Evolutionary conservation across 2,797 vertebrate genomes (phyloP), one percentile per base, ranked within the genome.

Genomic region (Hyperoplus immaculatus): DNA sequence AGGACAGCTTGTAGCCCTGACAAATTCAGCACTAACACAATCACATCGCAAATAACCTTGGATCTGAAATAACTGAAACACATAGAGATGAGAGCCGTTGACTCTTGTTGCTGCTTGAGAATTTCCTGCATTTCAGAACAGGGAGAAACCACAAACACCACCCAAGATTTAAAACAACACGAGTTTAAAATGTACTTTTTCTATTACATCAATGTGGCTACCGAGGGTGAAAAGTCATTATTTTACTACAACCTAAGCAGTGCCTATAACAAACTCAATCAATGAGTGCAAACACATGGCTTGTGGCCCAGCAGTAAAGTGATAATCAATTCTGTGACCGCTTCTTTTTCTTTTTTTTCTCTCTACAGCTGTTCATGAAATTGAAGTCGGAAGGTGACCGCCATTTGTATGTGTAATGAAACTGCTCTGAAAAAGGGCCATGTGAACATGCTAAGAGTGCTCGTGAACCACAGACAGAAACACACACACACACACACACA

Each of bases 301-400:
- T 80, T 60, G 57, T 68, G 71, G 75, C 74, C 54, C 61, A 54
- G 43, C 75, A 69, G 81, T 77, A 69, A 89, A 87, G 69, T 82
- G 78, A 83, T 89, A 84, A 91, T 91, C 82, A 88, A 78, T 90
- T 88, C 78, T 80, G 51, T 57, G 49, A 56, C 45, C 60, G 47
- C 2, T 5, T 36, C 54, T 53, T 78, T 61, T 54, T 63, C 2
- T n/a, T 50, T 41, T 42, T 60, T 39, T 4, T 21, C 16, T 21
- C 6, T 59, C 72, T 54, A 12, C 46, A 63, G 82, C 76, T 60
- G 69, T 81, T 87, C 53, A 72, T 72, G 77, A 78, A 79, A 86
- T 72, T 81, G 81, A 82, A 86, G 72, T 38, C 60, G 59, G 74
- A 62, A 80, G 75, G 67, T 83, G 86, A 82, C 39, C 53, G 61